Base-by-base conservation (phyloP, 2,888 invertebrate species). In the Pantelozetes paolii region DNA sequence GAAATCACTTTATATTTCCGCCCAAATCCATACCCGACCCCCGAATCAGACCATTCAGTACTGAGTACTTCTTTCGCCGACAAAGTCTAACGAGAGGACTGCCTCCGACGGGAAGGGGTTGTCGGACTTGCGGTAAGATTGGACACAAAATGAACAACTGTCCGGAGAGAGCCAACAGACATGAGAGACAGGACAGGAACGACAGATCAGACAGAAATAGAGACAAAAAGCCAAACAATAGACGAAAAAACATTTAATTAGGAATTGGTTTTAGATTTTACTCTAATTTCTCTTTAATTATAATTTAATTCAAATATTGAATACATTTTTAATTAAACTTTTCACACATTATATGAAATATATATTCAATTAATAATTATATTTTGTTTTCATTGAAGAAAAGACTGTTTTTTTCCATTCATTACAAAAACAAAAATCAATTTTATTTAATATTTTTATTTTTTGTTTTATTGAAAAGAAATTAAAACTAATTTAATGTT, bases 121-220 rank as follows among this genome's bases (percentile, higher is more conserved):
- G 86, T 78, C 81, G 84, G 23, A 79, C 81, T 20, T 86, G 86
- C 79, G 83, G 84, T 71, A 84, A 84, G 78, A 86, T 86, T 75
- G 86, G 86, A 3, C 86, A 86, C 78, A 81, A 84, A 75, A 83
- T 82, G 6, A 82, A 82, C 72, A 83, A 84, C 54, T 86, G 86
- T 76, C 82, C 83, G 30, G 76, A 64, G 70, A 74, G n/a, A 76
- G 75, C 54, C 74, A 75, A 15, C 2, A 30, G 62, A 9, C 32
- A 32, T 20, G 54, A 54, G 23, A 54, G 23, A 59, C 59, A 28
- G 3, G 32, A 32, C 62, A 15, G n/a, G 36, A 64, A 20, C 62
- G 36, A 64, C 32, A 64, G 20, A 15, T 36, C 20, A 64, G 36
- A 64, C 62, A n/a, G 2, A 20, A 64, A 36, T 36, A 36, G 62